phyloP scores from a whole-genome alignment of 2,113 vertebrate species.

The Antidorcas marsupialis region DNA sequence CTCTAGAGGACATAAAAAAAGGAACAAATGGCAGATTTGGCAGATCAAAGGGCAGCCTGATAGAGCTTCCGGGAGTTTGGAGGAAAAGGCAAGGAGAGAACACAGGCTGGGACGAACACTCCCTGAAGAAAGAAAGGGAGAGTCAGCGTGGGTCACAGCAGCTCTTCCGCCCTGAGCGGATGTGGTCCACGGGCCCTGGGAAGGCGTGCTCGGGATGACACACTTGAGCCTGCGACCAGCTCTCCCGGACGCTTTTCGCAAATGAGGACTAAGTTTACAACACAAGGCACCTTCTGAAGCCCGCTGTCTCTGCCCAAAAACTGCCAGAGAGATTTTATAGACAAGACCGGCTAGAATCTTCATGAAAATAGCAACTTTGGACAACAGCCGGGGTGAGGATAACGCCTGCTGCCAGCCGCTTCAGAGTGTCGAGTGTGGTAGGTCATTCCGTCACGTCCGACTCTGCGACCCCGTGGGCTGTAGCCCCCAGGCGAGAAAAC shows the following conservation, averaged over 20 bases:
- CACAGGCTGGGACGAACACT: neutral
- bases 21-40: neutral
- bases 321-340: neutral
- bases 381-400: neutral
- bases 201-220: neutral
- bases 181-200: neutral
- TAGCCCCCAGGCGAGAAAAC: neutral
- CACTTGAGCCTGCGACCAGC: neutral
- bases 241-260: neutral
- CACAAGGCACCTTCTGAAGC: neutral
- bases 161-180: neutral
- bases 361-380: neutral
- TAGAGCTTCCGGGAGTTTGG: too few species aligned
- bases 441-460: rapidly evolving
- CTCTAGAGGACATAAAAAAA: neutral
- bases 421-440: neutral
- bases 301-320: neutral
- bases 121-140: neutral
- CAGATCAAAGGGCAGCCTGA: neutral
- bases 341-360: neutral
- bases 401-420: neutral
- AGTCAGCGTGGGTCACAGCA: neutral
- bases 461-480: neutral
- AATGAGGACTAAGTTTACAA: neutral
- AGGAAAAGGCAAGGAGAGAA: neutral